Evolutionary conservation across 2,888 invertebrate genomes (phyloP).

Genomic region (Thereva nobilitata): DNA sequence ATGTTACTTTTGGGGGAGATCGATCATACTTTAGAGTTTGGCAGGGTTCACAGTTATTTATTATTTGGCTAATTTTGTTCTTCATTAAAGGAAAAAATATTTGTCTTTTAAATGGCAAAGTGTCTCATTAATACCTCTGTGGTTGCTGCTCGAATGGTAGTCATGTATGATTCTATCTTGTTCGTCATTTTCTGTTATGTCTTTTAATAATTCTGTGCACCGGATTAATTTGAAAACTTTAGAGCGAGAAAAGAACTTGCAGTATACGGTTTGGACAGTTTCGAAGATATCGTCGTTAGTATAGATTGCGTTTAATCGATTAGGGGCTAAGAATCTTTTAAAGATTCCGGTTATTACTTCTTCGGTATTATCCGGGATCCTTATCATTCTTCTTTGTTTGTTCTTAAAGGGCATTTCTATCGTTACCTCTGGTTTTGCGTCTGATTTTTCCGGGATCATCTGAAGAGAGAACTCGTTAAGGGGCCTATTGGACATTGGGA

Average conservation of each 20-base stretch:
- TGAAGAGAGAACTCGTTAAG: slow-evolving; percentile 42
- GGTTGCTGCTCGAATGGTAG: slow-evolving; percentile 28
- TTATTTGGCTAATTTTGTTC: slow-evolving; percentile 33
- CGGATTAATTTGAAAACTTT: slow-evolving; percentile 28
- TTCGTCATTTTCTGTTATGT: slow-evolving; percentile 14
- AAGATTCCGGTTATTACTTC: slow-evolving; percentile 27
- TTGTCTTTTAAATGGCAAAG: slow-evolving; percentile 24
- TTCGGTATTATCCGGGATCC: neutral
- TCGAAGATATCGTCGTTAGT: slow-evolving; percentile 36
- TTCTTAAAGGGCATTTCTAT: slow-evolving; percentile 40
- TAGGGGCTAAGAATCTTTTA: slow-evolving; percentile 39
- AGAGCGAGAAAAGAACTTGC: slow-evolving; percentile 37
- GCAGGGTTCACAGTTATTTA: slow-evolving; percentile 33
- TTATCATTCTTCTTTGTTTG: slow-evolving; percentile 17
- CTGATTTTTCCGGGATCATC: slow-evolving; percentile 34
- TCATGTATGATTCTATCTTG: slow-evolving; percentile 25
- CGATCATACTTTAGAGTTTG: slow-evolving; percentile 40
- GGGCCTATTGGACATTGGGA: slow-evolving; percentile 18
- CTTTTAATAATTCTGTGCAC: slow-evolving; percentile 24
- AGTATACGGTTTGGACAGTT: slow-evolving; percentile 38
- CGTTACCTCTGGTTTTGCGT: slow-evolving; percentile 13
- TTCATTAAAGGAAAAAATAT: slow-evolving; percentile 39
- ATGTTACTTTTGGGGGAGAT: slow-evolving; percentile 40
- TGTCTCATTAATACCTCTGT: slow-evolving; percentile 38
- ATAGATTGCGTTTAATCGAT: slow-evolving; percentile 37